Evolutionary conservation across 1,140 invertebrate genomes (phyloP).

Genomic region (Hetaerina americana): DNA sequence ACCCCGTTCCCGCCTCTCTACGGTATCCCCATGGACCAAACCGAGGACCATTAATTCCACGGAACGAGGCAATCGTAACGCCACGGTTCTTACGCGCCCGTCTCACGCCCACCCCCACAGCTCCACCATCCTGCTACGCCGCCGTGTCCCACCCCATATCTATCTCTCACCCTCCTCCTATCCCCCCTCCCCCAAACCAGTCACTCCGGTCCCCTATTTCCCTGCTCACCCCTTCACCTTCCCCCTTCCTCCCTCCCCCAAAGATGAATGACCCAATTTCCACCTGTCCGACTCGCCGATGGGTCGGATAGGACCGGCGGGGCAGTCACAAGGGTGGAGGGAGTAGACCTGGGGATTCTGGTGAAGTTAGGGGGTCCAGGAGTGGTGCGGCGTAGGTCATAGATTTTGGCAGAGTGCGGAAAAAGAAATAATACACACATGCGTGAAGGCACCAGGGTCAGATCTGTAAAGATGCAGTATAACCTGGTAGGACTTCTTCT

Average conservation of each 20-base stretch:
- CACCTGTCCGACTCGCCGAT: not conserved
- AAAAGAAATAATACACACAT: no score
- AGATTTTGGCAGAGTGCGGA: not conserved
- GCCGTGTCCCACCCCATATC: no score
- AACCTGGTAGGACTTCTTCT: no score
- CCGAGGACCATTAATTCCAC: not conserved
- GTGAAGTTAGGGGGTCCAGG: not conserved
- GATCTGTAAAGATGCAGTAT: no score
- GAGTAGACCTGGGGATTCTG: no score
- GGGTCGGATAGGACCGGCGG: not conserved
- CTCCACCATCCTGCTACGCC: no score
- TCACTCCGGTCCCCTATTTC: not conserved
- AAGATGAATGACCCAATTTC: not conserved
- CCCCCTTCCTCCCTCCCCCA: not conserved
- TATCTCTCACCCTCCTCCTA: no score
- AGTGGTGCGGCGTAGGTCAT: not conserved
- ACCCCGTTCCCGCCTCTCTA: no score
- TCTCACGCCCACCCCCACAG: not conserved
- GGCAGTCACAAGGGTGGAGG: no score
- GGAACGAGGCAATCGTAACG: not conserved
- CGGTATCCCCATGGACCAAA: no score
- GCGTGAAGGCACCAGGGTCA: no score
- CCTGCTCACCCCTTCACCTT: no score
- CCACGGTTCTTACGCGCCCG: not conserved
- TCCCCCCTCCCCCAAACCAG: not conserved